phyloP scores from a whole-genome alignment of 2,888 invertebrate genomes.

The Latrodectus hesperus region DNA sequence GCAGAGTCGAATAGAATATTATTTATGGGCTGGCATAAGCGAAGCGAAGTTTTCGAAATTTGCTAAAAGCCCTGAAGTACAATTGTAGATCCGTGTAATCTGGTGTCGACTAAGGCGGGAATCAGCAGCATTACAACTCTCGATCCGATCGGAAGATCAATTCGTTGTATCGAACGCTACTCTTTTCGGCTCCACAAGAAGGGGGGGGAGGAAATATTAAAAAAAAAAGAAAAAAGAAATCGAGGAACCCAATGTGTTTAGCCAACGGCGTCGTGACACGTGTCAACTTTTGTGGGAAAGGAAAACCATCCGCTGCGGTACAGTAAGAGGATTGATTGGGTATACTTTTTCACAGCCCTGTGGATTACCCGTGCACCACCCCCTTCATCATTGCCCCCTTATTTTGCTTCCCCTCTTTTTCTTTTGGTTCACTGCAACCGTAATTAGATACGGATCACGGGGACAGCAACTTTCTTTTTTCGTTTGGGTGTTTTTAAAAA shows the following conservation, averaged over 20 bases:
- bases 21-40: too few relatives aligned
- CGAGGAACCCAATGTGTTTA: constrained; percentile 9
- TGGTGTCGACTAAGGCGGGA: too few relatives aligned
- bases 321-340: constrained; percentile 62
- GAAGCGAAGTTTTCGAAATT: too few relatives aligned
- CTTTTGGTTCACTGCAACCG: constrained; percentile 11
- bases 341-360: constrained; percentile 38
- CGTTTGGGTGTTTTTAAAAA: not conserved
- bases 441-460: constrained; percentile 40
- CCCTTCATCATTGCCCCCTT: not conserved
- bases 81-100: too few relatives aligned
- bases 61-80: too few relatives aligned
- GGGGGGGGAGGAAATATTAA: too few relatives aligned
- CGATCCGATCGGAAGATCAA: too few relatives aligned
- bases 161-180: too few relatives aligned
- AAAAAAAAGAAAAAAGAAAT: not conserved
- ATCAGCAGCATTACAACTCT: too few relatives aligned
- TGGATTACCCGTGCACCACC: constrained; percentile 19
- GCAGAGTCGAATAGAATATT: too few relatives aligned
- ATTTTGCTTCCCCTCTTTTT: not conserved
- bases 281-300: constrained; percentile 53
- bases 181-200: too few relatives aligned
- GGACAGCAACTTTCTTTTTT: constrained; percentile 9
- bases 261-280: constrained; percentile 38
- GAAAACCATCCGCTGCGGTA: constrained; percentile 24